Evolutionary conservation across 1,140 invertebrate genomes (phyloP), one percentile per base, ranked within the genome.

Genomic region (Antheraea mylitta): DNA sequence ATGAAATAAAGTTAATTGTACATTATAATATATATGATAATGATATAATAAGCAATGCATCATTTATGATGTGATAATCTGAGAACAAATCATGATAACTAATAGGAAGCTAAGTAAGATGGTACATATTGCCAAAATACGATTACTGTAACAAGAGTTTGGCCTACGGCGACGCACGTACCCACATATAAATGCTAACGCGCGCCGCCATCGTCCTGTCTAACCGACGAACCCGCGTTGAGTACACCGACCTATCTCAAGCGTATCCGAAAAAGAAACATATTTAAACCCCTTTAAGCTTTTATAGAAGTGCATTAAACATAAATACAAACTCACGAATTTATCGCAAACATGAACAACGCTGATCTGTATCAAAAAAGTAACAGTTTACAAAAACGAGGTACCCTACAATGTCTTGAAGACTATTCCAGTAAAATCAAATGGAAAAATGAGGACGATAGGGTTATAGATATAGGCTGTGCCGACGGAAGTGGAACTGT

Each of bases 391-490:
- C 96, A 97, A 80, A 93, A 94, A 53, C 92, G 93, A 7, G 96
- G 96, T 80, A 95, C 96, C 0, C 79, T 92, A 0, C 93, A 95
- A 38, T 93, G 96, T 1, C 84, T 97, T 19, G 92, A 95, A 38
- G 94, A 96, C 78, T 96, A 94, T 79, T 85, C 92, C 3, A 86
- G 87, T 5, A 89, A 92, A 58, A 92, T 96, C 16, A 87, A 93
- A 71, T 96, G 95, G 95, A 91, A 92, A 62, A 77, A 85, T 7
- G 87, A 91, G 36, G 92, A 92, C 3, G 86, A 87, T 38, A 92
- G 91, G 58, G 87, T 96, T 0, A 88, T 97, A 68, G 97, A 98
- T 78, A 93, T 98, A 16, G 97, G 97, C 0, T 97, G 96, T 65
- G 97, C 96, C 0, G 95, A 96, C 18, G 97, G 96, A 0, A 93